Conservation (phyloP, 2,797 vertebrate species). For the Zenarchopterus dispar region DNA sequence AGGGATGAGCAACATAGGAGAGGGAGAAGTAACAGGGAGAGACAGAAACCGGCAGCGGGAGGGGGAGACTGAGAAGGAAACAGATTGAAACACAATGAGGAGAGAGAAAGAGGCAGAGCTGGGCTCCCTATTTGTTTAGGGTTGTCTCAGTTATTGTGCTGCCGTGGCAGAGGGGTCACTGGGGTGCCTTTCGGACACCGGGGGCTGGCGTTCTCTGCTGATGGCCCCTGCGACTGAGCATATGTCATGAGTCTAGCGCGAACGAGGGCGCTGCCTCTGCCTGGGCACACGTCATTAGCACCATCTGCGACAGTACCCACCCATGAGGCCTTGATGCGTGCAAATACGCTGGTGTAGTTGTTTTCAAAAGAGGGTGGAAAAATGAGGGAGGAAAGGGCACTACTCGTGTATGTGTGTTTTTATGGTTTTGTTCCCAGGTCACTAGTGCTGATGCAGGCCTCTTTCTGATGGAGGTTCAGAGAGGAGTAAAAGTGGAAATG, state of each 20-base stretch:
- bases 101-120: slow-evolving; percentile 55
- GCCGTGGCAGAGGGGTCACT: slow-evolving; percentile 53
- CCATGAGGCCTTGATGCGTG: slow-evolving; percentile 69
- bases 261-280: slow-evolving; percentile 72
- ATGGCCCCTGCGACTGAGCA: slow-evolving; percentile 76
- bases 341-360: slow-evolving; percentile 59
- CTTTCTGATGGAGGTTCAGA: slow-evolving; percentile 17
- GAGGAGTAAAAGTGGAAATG: background rate
- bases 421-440: slow-evolving; percentile 47
- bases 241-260: slow-evolving; percentile 80
- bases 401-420: slow-evolving; percentile 21
- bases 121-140: slow-evolving; percentile 70
- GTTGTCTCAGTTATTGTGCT: slow-evolving; percentile 70
- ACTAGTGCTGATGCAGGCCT: slow-evolving; percentile 49
- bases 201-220: slow-evolving; percentile 64
- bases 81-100: slow-evolving; percentile 74
- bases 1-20: slow-evolving; percentile 65
- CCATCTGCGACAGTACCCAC: slow-evolving; percentile 82
- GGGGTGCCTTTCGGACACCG: slow-evolving; percentile 66
- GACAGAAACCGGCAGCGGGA: slow-evolving; percentile 64
- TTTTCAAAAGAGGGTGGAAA: slow-evolving; percentile 33
- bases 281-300: slow-evolving; percentile 78
- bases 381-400: slow-evolving; percentile 30
- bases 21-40: slow-evolving; percentile 69
- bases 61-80: slow-evolving; percentile 58